Evolutionary conservation across 2,888 invertebrate species (phyloP).

Genomic region (Epinotia brunnichana): DNA sequence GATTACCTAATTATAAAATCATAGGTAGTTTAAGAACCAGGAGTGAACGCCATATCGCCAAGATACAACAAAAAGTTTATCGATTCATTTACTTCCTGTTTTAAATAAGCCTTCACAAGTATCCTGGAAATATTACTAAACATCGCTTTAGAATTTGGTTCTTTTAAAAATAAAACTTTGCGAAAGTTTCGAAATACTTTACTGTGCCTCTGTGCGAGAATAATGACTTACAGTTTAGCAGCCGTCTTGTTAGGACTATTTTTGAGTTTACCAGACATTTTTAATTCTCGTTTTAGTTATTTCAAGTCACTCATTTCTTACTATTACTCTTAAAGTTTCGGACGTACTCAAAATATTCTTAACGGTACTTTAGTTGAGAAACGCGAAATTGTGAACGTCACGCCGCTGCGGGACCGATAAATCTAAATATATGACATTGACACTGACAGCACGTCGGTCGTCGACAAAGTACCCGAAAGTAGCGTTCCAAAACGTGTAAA

Average conservation of each 20-base stretch:
- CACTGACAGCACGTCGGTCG: not conserved
- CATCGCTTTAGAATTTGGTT: not conserved
- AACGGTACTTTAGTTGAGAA: conserved; percentile 4
- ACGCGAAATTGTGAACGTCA: conserved; percentile 9
- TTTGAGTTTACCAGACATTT: conserved; percentile 48
- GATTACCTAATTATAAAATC: too few relatives aligned
- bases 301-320: not conserved
- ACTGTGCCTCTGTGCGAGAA: not conserved
- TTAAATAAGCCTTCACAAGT: not conserved
- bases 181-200: conserved; percentile 28
- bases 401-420: not conserved
- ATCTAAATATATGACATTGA: not conserved
- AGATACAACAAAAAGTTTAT: not conserved
- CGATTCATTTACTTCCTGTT: not conserved
- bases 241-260: conserved; percentile 22
- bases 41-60: not conserved
- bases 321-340: too few relatives aligned
- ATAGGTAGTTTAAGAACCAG: not conserved
- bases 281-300: not conserved
- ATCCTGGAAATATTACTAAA: not conserved
- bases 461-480: not conserved
- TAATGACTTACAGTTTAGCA: conserved; percentile 48
- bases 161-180: conserved; percentile 9
- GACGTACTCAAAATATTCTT: not conserved
- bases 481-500: not conserved